Conservation (phyloP, 2,888 invertebrate species). For the Mantis religiosa region DNA sequence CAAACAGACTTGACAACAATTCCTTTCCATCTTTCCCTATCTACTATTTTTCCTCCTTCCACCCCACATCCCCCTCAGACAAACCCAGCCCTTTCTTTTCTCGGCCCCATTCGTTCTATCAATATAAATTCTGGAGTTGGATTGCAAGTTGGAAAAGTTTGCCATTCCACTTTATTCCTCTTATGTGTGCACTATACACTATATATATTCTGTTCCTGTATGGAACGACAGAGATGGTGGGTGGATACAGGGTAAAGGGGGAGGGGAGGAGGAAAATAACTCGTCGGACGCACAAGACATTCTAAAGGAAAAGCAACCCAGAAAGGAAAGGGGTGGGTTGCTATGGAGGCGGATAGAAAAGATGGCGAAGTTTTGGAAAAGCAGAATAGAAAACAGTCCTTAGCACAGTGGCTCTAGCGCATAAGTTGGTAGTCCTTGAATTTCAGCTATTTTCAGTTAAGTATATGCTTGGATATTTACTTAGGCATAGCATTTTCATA, state of each 20-base stretch:
- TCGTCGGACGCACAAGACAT: background rate
- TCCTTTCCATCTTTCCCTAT: conserved; percentile 12
- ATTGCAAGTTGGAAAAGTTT: conserved; percentile 21
- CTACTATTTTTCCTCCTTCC: background rate
- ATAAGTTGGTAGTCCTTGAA: background rate
- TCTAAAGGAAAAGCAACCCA: background rate
- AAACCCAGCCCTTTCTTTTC: background rate
- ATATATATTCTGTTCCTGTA: background rate
- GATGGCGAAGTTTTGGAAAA: background rate
- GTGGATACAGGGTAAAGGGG: background rate
- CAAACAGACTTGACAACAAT: conserved; percentile 19
- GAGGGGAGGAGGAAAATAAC: background rate
- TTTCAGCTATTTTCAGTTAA: background rate
- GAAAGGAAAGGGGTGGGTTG: background rate
- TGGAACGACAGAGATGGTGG: background rate
- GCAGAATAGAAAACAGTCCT: background rate
- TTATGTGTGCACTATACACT: background rate
- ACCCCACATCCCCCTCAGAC: background rate
- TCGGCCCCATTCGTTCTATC: conserved; percentile 15
- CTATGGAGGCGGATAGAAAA: background rate
- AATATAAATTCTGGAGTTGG: conserved; percentile 20
- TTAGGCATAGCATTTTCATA: too few relatives aligned
- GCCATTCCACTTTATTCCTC: conserved; percentile 16
- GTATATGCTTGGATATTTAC: too few relatives aligned
- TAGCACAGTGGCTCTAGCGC: background rate